Base-by-base conservation (phyloP, 2,797 vertebrate species). In the Peromyscus attwateri region DNA sequence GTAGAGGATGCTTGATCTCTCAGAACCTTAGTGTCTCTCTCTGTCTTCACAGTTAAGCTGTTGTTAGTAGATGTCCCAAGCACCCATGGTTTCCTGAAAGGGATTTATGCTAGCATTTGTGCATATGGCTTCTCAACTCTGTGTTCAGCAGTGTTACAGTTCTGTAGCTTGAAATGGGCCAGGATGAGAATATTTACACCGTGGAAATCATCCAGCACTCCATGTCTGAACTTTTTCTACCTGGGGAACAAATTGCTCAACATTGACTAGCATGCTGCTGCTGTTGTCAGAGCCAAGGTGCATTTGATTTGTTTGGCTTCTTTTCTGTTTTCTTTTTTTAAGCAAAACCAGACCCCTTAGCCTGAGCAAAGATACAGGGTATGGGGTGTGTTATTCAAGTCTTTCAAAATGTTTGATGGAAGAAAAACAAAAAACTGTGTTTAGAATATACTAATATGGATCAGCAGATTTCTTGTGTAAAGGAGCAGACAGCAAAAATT, bases 151-250 rank as follows among this genome's bases (percentile, higher is more conserved):
- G 43, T 43, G 73, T 73, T 80, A 43, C 27, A 11, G 73, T 68
- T 92, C 88, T 89, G 77, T 49, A 95, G 37, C 62, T 90, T 93
- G 80, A 85, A 91, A 57, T 81, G 49, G 75, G 84, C 93, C 6
- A 0, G 27, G 4, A 31, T 62, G 46, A 8, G n/a, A 91, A 64
- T 84, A 62, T 62, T 57, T 57, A 89, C 25, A 70, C 64, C 31
- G 0, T 14, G 31, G 70, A 87, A 90, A 29, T 89, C 6, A 23
- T 60, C 71, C 75, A 77, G 62, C 75, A 31, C n/a, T 27, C 2
- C 37, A 37, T 91, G 64, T 66, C 37, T 60, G 37, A 3, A 40
- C 17, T 55, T 66, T 89, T 84, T 37, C 31, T 55, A 8, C 80
- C 11, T 19, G 1, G 60, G 87, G 43, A 95, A n/a, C 60, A 93